These are phyloP conservation scores for Antheraea pernyi DNA, from an alignment of 1,140 invertebrate species.

Conservation along the genomic window DNA sequence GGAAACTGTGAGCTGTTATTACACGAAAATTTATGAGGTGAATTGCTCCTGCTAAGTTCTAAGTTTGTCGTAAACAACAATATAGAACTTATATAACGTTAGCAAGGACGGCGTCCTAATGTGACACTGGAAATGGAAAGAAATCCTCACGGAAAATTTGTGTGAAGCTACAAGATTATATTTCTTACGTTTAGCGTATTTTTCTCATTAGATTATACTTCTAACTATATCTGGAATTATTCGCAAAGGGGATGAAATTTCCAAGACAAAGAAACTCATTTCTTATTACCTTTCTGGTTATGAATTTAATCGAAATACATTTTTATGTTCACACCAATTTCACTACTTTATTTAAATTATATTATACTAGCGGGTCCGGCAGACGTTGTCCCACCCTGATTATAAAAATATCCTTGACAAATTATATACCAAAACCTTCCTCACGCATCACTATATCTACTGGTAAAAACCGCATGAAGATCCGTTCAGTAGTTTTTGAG, in stretches of 20 bases:
- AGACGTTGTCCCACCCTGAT: too few relatives aligned
- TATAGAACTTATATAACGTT: constrained; percentile 65
- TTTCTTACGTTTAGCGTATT: constrained; percentile 24
- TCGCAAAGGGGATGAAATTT: too few relatives aligned
- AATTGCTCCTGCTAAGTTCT: constrained; percentile 63
- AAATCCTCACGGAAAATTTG: constrained; percentile 55
- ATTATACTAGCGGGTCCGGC: too few relatives aligned
- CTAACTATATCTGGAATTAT: too few relatives aligned
- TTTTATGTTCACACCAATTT: too few relatives aligned
- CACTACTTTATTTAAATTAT: too few relatives aligned
- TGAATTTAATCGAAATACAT: too few relatives aligned
- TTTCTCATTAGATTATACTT: background rate
- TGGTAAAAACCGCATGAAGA: too few relatives aligned
- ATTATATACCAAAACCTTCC: too few relatives aligned
- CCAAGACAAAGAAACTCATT: background rate
- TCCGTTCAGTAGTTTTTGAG: too few relatives aligned
- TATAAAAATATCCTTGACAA: too few relatives aligned
- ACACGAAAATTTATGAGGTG: constrained; percentile 70
- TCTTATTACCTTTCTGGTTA: background rate
- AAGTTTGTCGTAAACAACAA: constrained; percentile 73
- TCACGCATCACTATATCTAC: too few relatives aligned
- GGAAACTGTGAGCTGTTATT: constrained; percentile 73
- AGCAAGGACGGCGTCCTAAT: constrained; percentile 47
- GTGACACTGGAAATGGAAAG: constrained; percentile 54
- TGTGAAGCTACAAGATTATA: constrained; percentile 47